Evolutionary conservation across 2,113 vertebrate species (phyloP).

Genomic region (Pomatorhinus ruficollis): DNA sequence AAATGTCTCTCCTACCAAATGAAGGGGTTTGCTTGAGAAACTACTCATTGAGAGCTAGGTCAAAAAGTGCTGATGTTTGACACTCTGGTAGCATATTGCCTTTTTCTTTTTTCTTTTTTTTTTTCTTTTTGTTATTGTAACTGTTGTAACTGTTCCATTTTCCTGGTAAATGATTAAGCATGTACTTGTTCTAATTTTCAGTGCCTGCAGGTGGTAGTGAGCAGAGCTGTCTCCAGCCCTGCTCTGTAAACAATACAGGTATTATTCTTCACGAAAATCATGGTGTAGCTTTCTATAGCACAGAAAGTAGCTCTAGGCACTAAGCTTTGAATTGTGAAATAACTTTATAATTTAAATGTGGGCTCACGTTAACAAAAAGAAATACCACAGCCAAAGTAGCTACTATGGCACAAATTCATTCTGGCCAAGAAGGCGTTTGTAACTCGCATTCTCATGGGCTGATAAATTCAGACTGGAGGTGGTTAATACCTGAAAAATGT

Average conservation of each 20-base stretch:
- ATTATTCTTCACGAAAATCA: slow-evolving; percentile 42
- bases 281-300: slow-evolving; percentile 1
- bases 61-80: not conserved
- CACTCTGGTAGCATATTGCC: not conserved
- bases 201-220: slow-evolving; percentile 29
- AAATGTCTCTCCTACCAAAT: not conserved
- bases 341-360: slow-evolving; percentile 53
- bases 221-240: slow-evolving; percentile 1
- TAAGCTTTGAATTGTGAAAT: slow-evolving; percentile 50
- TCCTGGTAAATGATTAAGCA: slow-evolving; percentile 51
- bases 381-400: not conserved
- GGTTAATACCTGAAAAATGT: not conserved
- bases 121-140: not conserved
- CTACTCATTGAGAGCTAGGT: not conserved
- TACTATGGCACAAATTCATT: not conserved
- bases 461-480: not conserved
- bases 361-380: not conserved
- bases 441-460: not conserved
- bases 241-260: slow-evolving; percentile 34
- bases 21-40: not conserved
- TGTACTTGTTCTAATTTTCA: slow-evolving; percentile 67
- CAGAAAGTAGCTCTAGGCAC: slow-evolving; percentile 10
- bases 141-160: slow-evolving; percentile 49
- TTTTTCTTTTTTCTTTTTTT: not conserved
- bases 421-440: not conserved